Evolutionary conservation across 2,797 vertebrate species (phyloP).

Genomic region (Fringilla coelebs): DNA sequence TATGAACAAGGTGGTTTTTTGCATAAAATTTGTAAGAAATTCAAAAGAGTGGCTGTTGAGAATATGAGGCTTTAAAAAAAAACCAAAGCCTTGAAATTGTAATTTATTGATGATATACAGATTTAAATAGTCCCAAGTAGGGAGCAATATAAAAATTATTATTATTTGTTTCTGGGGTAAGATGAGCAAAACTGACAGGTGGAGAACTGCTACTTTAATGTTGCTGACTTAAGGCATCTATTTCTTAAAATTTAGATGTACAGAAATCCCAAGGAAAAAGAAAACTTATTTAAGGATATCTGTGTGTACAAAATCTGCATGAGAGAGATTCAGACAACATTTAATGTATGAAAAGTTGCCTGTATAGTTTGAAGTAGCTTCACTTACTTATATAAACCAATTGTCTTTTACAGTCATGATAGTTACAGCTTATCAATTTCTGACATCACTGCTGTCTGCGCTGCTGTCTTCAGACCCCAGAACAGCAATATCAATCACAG

Average conservation of each 20-base stretch:
- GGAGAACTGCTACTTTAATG: neutral
- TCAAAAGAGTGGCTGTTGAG: neutral
- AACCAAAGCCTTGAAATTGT: accelerated
- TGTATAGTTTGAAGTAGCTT: neutral
- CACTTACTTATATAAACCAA: neutral
- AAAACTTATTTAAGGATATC: neutral
- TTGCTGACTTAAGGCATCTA: neutral
- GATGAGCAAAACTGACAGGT: neutral
- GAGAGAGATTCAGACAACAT: neutral
- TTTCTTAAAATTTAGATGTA: neutral
- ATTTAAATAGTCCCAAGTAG: neutral
- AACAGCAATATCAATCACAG: neutral
- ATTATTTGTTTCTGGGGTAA: neutral
- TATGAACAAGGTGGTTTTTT: accelerated
- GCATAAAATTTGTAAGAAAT: neutral
- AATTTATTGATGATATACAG: neutral
- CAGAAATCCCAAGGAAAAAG: neutral
- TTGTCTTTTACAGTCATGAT: neutral
- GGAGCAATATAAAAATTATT: neutral
- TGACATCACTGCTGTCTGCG: neutral
- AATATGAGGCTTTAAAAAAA: neutral
- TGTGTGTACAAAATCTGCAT: neutral
- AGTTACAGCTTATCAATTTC: neutral
- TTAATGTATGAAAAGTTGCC: neutral
- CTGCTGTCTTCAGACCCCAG: neutral